A percentile compares a stretch with the other conserved stretches of the same genome.
Conservation (phyloP, 1,140 invertebrate genomes). For the Trachymyrmex cornetzi region DNA sequence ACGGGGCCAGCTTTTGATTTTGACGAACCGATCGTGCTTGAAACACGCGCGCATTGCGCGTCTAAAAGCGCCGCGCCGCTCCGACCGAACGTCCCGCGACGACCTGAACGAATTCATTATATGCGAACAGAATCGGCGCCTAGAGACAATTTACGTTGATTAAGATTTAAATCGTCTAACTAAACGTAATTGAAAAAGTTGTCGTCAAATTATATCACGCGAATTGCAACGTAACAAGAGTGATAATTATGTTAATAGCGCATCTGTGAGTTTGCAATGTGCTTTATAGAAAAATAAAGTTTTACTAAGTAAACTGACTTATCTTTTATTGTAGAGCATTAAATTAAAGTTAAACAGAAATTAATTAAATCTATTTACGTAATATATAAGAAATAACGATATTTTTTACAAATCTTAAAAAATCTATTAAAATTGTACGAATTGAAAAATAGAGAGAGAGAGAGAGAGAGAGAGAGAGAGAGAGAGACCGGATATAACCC, state of each 20-base stretch:
- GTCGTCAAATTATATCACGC: neutral
- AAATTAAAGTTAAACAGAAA: neutral
- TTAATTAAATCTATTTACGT: too few relatives aligned
- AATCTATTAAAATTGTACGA: neutral
- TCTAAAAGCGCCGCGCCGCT: neutral
- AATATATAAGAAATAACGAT: neutral
- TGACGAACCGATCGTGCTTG: neutral
- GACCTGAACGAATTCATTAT: conserved; percentile 23
- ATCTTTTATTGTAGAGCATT: neutral
- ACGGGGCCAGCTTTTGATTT: conserved; percentile 56
- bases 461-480: too few relatives aligned
- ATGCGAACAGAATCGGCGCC: neutral
- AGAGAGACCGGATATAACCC: neutral
- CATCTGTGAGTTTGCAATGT: neutral
- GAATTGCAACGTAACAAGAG: neutral
- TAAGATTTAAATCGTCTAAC: conserved; percentile 18
- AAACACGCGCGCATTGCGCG: neutral
- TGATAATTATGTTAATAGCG: conserved; percentile 20
- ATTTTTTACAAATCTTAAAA: neutral
- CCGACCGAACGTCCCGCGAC: neutral
- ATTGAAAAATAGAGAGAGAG: neutral
- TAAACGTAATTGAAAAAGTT: conserved; percentile 32
- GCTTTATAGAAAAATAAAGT: conserved; percentile 9
- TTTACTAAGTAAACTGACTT: neutral
- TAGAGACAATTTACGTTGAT: conserved; percentile 20